Evolutionary conservation across 2,113 vertebrate species (phyloP).

Genomic region (Vulpes ferrilata): DNA sequence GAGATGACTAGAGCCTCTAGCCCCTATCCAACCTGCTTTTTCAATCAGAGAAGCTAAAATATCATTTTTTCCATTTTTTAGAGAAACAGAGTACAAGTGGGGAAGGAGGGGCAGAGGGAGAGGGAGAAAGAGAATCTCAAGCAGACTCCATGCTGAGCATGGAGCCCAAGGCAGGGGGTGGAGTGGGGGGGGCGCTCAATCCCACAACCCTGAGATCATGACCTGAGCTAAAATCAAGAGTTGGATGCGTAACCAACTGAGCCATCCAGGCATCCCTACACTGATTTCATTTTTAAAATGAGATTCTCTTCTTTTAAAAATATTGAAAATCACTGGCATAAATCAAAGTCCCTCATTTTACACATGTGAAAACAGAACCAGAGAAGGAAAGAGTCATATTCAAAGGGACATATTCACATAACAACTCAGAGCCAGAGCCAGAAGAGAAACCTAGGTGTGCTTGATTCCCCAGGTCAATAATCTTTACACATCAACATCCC

Average conservation of each 20-base stretch:
- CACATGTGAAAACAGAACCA: neutral
- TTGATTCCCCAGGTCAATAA: neutral
- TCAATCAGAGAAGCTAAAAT: neutral
- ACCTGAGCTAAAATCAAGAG: neutral
- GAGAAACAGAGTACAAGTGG: neutral
- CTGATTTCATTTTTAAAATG: neutral
- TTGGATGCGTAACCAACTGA: neutral
- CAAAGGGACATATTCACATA: neutral
- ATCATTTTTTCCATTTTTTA: neutral
- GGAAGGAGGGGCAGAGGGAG: neutral
- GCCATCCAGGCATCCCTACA: neutral
- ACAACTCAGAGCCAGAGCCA: neutral
- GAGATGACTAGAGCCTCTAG: neutral
- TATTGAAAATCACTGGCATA: conserved; percentile 7
- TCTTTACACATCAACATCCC: neutral
- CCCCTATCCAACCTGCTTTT: neutral
- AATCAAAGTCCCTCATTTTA: neutral
- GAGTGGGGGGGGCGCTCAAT: neutral
- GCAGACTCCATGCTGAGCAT: neutral
- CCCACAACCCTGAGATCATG: neutral
- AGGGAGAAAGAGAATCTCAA: neutral
- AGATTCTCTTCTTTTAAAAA: conserved; percentile 27
- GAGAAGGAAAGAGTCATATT: conserved; percentile 21
- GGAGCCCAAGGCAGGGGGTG: neutral
- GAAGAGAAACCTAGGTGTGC: neutral